phyloP scores from a whole-genome alignment of 2,797 vertebrate species.

The Crenuchus spilurus region DNA sequence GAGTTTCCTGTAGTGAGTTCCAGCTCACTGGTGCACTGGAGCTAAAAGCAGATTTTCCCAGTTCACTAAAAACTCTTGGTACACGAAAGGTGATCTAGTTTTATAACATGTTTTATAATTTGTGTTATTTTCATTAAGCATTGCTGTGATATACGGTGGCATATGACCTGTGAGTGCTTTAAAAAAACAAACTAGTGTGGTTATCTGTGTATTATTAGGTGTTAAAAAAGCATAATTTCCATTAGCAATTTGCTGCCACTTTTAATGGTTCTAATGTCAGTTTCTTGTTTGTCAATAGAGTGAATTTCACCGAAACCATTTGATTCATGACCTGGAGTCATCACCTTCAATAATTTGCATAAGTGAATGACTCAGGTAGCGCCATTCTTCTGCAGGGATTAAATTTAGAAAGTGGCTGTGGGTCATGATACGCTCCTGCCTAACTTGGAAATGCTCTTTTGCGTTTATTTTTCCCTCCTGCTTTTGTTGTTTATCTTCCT shows the following conservation, averaged over 20 bases:
- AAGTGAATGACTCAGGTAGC: slow-evolving; percentile 67
- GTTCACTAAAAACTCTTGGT: too few species aligned
- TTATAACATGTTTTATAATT: too few species aligned
- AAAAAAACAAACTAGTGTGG: too few species aligned
- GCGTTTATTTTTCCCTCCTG: too few species aligned
- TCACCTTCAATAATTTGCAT: slow-evolving; percentile 50
- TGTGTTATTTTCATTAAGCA: too few species aligned
- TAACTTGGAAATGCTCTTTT: slow-evolving; percentile 22
- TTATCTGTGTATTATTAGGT: too few species aligned
- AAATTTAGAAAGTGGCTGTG: slow-evolving; percentile 69
- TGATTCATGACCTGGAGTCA: slow-evolving; percentile 37
- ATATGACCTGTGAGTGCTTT: too few species aligned
- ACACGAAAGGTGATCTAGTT: too few species aligned
- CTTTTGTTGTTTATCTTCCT: slow-evolving; percentile 43
- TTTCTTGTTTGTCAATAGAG: slow-evolving; percentile 12
- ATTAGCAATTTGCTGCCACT: neutral
- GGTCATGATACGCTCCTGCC: slow-evolving; percentile 49
- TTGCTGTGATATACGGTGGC: too few species aligned
- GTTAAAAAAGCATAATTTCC: neutral
- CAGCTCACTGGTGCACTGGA: too few species aligned
- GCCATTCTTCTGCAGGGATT: slow-evolving; percentile 59
- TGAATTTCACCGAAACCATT: slow-evolving; percentile 32
- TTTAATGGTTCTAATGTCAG: neutral
- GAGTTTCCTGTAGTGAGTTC: too few species aligned
- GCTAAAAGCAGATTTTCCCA: too few species aligned